Base-by-base conservation (phyloP, 2,888 invertebrate genomes). In the Stenchaetothrips biformis region DNA sequence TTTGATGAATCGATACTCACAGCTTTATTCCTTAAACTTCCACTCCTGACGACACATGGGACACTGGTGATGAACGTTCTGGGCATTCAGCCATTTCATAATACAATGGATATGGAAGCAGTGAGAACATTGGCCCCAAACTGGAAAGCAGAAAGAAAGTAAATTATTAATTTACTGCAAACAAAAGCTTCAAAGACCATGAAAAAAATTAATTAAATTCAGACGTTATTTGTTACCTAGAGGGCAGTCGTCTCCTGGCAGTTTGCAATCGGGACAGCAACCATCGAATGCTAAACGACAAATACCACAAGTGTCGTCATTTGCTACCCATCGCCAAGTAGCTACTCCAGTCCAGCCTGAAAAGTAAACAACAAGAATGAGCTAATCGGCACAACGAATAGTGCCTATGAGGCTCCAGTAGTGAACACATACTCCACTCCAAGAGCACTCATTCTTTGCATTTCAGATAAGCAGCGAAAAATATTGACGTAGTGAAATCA, bases 101-200 rank as follows among this genome's bases (percentile, higher is more conserved):
- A 99, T 99, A 89, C 99, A 99, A 88, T 99, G 99, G 88, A 98
- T 98, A 88, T 99, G 99, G 88, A 99, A 99, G 88, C 98, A 98
- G 89, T 99, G 99, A 11, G 97, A 96, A 88, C 99, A 99, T 86
- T 95, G 94, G 82, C 99, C 99, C 97, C 98, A 98, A 83, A 98
- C 98, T 90, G 87, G 80, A 87, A 86, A 48, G 74, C 83, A 83
- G 37, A 37, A 37, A 4, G 37, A 25, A 74, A 11, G 8, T 11
- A 21, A 21, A 25, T 25, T 2, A 11, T 59, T 18, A 37, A 59
- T 59, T 59, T 16, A 59, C 59, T 59, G 59, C 67, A 9, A 80
- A 18, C 9, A 74, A 6, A 8, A 79, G 18, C 18, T 25, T 25
- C 48, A 79, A 59, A 80, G 9, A 25, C 7, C 9, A 78, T 48